These are phyloP conservation scores for Parotia lawesii DNA, from an alignment of 2,113 vertebrate species.

Conservation along the genomic window DNA sequence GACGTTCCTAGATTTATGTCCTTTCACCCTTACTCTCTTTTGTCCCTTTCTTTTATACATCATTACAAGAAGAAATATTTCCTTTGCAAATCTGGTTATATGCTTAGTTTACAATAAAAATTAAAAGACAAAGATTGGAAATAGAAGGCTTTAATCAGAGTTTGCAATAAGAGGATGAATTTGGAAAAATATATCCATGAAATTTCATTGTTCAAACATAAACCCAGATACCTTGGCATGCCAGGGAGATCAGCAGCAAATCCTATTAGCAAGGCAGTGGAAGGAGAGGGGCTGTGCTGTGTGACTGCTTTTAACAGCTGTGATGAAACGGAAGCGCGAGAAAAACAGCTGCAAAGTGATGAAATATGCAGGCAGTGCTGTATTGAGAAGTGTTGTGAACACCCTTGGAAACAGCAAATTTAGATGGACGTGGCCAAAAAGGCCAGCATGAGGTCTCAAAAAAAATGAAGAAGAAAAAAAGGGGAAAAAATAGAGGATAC, in stretches of 20 bases:
- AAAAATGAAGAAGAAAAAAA: accelerated
- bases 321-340: background rate
- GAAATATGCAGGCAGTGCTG: background rate
- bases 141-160: background rate
- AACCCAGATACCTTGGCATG: background rate
- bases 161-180: background rate
- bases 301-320: background rate
- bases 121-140: background rate
- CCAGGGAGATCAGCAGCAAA: background rate
- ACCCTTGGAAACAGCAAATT: background rate
- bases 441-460: background rate
- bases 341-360: background rate
- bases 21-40: background rate
- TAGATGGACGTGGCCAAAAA: background rate
- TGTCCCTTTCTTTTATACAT: background rate
- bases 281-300: background rate
- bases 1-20: background rate
- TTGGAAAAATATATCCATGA: background rate
- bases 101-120: background rate
- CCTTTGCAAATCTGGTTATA: background rate
- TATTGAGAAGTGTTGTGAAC: background rate
- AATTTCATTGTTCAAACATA: conserved; percentile 13
- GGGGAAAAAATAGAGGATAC: accelerated
- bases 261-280: background rate
- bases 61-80: background rate